A percentile compares a stretch with the other conserved stretches of the same genome.
These are phyloP conservation scores for Microchrysa polita DNA, from an alignment of 2,888 invertebrate genomes.

Conservation along the genomic window DNA sequence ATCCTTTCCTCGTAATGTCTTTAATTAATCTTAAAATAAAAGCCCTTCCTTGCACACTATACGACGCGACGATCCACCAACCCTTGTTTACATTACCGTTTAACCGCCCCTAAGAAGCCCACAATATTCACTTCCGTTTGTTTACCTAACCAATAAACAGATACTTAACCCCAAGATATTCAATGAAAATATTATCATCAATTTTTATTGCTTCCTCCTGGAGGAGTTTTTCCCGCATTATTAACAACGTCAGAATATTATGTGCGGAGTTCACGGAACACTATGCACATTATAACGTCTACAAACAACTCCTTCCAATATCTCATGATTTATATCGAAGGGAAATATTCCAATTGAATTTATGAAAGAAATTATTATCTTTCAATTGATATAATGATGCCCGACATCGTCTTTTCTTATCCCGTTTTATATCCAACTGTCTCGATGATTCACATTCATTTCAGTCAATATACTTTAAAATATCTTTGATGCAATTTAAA, in stretches of 20 bases:
- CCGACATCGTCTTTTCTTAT: neutral
- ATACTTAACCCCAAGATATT: constrained; percentile 2
- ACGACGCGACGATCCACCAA: too few relatives aligned
- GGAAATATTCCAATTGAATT: neutral
- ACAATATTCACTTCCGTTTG: constrained; percentile 9
- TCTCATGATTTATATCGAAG: neutral
- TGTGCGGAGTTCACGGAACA: neutral
- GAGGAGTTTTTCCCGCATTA: too few relatives aligned
- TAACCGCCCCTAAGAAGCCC: constrained; percentile 1
- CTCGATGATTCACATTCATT: neutral
- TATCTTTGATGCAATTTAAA: constrained; percentile 12
- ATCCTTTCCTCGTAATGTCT: too few relatives aligned
- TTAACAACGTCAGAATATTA: neutral
- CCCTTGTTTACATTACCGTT: constrained; percentile 15
- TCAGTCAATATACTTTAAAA: constrained; percentile 24
- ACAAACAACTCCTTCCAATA: neutral
- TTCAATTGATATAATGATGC: neutral
- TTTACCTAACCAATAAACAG: constrained; percentile 25
- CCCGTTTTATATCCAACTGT: neutral
- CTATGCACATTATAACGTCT: neutral
- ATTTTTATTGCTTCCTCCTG: neutral
- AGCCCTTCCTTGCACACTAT: too few relatives aligned
- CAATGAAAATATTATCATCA: constrained; percentile 4
- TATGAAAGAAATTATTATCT: neutral
- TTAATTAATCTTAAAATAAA: too few relatives aligned